phyloP scores from a whole-genome alignment of 2,113 vertebrate species.

The Dipodomys spectabilis region DNA sequence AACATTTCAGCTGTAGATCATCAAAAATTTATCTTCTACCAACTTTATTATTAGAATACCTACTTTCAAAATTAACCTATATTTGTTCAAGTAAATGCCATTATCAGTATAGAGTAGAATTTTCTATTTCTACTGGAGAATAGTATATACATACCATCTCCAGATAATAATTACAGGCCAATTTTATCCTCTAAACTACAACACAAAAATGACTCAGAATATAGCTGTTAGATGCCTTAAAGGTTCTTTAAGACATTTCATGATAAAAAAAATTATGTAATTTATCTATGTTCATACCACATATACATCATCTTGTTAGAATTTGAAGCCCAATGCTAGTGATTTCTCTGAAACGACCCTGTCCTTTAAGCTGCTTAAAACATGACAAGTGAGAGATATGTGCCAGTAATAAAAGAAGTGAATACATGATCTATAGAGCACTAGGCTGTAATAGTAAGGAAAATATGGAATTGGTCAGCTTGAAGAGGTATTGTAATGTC shows the following conservation, averaged over 20 bases:
- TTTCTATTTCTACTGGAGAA: conserved; percentile 47
- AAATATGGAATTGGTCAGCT: background rate
- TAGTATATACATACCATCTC: conserved; percentile 15
- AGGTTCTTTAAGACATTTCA: conserved; percentile 26
- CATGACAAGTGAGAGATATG: background rate
- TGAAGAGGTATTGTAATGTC: background rate
- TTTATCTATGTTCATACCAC: conserved; percentile 25
- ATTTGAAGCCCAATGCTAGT: background rate
- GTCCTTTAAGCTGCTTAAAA: conserved; percentile 44
- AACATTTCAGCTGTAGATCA: conserved; percentile 69
- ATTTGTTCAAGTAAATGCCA: conserved; percentile 69
- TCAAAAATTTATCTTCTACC: conserved; percentile 61
- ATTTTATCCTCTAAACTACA: conserved; percentile 47
- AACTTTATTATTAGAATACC: conserved; percentile 52
- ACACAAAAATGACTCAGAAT: conserved; percentile 43
- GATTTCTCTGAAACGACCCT: background rate
- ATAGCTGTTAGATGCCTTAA: conserved; percentile 9
- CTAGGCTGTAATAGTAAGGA: background rate
- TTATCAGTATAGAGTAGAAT: conserved; percentile 24
- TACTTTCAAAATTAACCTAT: conserved; percentile 63
- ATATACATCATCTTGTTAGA: background rate
- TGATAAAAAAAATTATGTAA: conserved; percentile 44
- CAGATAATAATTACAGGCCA: conserved; percentile 38
- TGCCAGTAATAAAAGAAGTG: background rate
- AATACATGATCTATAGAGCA: background rate